phyloP scores from a whole-genome alignment of 2,113 vertebrate species.

The Petromus typicus region DNA sequence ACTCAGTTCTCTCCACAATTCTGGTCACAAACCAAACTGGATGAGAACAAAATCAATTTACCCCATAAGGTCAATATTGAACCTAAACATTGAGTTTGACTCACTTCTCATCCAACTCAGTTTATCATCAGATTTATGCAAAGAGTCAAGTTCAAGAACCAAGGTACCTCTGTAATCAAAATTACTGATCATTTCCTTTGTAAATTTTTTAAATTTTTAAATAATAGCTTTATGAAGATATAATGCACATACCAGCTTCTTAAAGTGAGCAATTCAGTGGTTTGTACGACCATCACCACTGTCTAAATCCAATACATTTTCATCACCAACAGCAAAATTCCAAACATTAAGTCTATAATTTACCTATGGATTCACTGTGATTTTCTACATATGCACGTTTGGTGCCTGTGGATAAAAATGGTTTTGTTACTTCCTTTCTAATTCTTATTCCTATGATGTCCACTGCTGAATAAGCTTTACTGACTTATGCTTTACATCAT shows the following conservation, averaged over 20 bases:
- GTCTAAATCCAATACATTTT: conserved; percentile 37
- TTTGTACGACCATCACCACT: neutral
- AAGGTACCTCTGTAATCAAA: neutral
- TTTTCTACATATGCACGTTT: neutral
- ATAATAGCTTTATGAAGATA: neutral
- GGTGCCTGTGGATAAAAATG: neutral
- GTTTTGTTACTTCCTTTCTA: conserved; percentile 23
- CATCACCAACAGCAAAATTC: neutral
- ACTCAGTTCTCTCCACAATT: neutral
- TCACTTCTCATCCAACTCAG: neutral
- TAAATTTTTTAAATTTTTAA: conserved; percentile 11
- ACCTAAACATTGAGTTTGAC: neutral
- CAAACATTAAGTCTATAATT: neutral
- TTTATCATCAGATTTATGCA: neutral
- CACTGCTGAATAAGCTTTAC: neutral
- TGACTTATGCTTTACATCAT: neutral
- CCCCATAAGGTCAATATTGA: neutral
- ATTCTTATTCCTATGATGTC: neutral
- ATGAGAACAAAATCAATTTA: neutral
- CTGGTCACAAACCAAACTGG: neutral
- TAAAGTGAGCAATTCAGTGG: neutral
- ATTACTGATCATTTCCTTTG: neutral
- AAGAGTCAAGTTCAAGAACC: neutral
- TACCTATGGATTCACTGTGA: neutral
- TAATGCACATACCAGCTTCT: neutral